Evolutionary conservation across 2,113 vertebrate species (phyloP).

Genomic region (Gopherus flavomarginatus): DNA sequence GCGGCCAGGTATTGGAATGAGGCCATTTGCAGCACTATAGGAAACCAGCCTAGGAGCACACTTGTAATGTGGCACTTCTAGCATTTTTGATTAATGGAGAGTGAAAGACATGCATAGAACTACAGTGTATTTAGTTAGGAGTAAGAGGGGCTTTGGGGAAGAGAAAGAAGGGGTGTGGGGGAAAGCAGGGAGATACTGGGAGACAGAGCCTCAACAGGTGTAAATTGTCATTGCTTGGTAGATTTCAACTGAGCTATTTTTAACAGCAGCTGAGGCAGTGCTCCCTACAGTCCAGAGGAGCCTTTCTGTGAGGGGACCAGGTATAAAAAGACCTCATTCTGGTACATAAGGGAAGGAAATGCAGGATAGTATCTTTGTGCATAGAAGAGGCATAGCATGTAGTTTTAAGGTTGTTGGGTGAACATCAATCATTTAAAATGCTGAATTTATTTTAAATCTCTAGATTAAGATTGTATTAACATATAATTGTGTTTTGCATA

Average conservation of each 20-base stretch:
- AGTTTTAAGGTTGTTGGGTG: not conserved
- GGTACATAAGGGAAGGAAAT: fast-evolving
- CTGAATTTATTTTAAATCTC: not conserved
- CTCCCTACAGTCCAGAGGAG: not conserved
- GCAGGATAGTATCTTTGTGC: fast-evolving
- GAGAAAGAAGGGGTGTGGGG: not conserved
- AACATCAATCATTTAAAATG: not conserved
- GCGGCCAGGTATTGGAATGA: not conserved
- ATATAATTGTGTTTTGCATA: too few species aligned
- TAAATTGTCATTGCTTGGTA: not conserved
- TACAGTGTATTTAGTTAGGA: not conserved
- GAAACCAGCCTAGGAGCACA: not conserved
- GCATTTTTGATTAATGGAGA: not conserved
- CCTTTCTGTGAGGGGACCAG: not conserved
- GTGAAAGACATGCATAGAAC: not conserved
- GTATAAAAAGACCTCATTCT: not conserved
- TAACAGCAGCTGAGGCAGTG: too few species aligned
- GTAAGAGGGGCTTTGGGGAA: not conserved
- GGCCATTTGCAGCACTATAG: not conserved
- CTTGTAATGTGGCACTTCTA: not conserved
- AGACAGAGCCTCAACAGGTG: not conserved
- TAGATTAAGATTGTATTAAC: not conserved
- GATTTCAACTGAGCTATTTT: not conserved
- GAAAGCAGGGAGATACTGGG: not conserved
- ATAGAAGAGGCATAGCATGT: not conserved